These are phyloP conservation scores for Squalus acanthias DNA, from an alignment of 2,797 vertebrate species.

Conservation along the genomic window DNA sequence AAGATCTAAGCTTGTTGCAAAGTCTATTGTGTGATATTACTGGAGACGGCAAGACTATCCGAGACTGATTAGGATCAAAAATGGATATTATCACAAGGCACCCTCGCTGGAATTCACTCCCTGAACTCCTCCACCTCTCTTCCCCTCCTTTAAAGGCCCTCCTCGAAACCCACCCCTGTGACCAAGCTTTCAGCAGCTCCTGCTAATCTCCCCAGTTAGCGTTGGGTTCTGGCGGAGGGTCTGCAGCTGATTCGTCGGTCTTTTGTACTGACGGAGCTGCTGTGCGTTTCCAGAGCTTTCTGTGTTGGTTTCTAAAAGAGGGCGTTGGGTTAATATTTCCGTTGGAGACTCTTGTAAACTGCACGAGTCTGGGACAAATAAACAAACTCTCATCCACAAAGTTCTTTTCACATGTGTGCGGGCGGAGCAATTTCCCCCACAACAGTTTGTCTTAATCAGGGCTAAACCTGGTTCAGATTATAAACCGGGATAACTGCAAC, in stretches of 20 bases:
- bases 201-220: not conserved
- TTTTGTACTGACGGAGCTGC: not conserved
- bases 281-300: not conserved
- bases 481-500: no score
- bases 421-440: no score
- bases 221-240: not conserved
- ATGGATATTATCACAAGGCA: not conserved
- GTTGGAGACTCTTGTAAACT: not conserved
- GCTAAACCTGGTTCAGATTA: no score
- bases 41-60: no score
- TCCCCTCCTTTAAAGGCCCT: no score
- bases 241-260: no score
- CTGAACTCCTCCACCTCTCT: not conserved
- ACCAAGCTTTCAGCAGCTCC: not conserved
- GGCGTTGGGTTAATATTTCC: not conserved
- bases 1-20: no score
- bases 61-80: not conserved
- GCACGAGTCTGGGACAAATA: not conserved
- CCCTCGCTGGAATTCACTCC: not conserved
- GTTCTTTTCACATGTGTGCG: not conserved
- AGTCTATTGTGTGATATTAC: no score
- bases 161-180: not conserved
- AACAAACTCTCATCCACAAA: no score
- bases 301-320: no score
- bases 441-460: no score